These are phyloP conservation scores for Willowsia nigromaculata DNA, from an alignment of 2,888 invertebrate genomes.

Conservation along the genomic window DNA sequence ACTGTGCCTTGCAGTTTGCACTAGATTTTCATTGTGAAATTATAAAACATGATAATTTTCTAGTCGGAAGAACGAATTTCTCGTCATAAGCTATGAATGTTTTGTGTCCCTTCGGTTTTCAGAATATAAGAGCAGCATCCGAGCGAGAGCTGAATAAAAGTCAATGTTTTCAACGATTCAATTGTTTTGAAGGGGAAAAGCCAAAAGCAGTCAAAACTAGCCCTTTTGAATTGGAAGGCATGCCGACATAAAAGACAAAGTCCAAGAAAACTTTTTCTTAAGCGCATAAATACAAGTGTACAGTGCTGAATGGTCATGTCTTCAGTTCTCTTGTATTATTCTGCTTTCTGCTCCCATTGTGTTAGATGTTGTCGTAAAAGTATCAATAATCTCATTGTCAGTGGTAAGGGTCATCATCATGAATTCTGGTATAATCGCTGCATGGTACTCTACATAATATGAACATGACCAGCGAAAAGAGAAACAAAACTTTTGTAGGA, in stretches of 20 bases:
- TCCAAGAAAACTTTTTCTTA: neutral
- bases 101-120: neutral
- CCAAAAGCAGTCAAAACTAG: conserved; percentile 70
- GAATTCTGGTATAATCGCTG: conserved; percentile 48
- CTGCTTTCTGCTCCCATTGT: conserved; percentile 10
- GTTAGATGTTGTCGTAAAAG: conserved; percentile 58
- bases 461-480: no score
- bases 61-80: neutral
- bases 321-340: neutral
- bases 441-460: conserved; percentile 4
- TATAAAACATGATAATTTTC: neutral
- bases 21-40: neutral
- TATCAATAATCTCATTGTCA: conserved; percentile 67
- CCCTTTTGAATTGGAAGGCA: conserved; percentile 37
- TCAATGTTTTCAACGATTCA: conserved; percentile 14
- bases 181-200: conserved; percentile 64
- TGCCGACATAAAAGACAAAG: conserved; percentile 60
- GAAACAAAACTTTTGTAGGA: no score
- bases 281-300: neutral
- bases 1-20: neutral
- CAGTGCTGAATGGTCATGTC: neutral
- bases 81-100: neutral
- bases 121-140: neutral
- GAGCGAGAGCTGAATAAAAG: neutral
- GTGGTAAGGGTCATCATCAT: conserved; percentile 71